Evolutionary conservation across 1,140 invertebrate species (phyloP).

Genomic region (Hylaeus volcanicus): DNA sequence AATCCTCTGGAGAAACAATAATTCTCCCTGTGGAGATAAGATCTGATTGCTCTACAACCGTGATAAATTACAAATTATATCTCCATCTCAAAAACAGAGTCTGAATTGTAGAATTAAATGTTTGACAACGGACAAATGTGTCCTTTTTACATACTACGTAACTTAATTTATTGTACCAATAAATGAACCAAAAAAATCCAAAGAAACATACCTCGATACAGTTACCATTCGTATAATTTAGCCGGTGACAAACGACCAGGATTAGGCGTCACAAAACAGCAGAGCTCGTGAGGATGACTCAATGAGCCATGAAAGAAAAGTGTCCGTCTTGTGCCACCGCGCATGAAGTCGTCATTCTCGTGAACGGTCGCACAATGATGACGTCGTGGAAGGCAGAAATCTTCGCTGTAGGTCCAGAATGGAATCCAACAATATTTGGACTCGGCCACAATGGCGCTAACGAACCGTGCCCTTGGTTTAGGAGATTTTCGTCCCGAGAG

Average conservation of each 20-base stretch:
- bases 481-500: constrained; percentile 57
- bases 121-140: no score
- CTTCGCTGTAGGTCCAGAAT: constrained; percentile 58
- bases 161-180: neutral
- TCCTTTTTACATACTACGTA: no score
- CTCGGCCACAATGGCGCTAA: constrained; percentile 60
- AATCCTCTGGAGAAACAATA: no score
- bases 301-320: neutral
- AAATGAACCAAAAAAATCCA: neutral
- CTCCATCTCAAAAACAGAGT: no score
- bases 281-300: neutral
- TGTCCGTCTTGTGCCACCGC: neutral
- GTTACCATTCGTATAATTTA: neutral
- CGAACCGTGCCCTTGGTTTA: constrained; percentile 57
- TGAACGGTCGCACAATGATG: constrained; percentile 22
- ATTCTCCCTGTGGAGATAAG: no score
- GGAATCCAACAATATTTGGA: constrained; percentile 66
- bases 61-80: no score
- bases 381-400: constrained; percentile 39
- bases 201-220: neutral
- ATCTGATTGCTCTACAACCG: no score
- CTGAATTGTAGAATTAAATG: no score
- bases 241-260: neutral
- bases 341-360: constrained; percentile 55
- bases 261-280: no score